Base-by-base conservation (phyloP, 2,888 invertebrate genomes). In the Drosophila tanythrix region DNA sequence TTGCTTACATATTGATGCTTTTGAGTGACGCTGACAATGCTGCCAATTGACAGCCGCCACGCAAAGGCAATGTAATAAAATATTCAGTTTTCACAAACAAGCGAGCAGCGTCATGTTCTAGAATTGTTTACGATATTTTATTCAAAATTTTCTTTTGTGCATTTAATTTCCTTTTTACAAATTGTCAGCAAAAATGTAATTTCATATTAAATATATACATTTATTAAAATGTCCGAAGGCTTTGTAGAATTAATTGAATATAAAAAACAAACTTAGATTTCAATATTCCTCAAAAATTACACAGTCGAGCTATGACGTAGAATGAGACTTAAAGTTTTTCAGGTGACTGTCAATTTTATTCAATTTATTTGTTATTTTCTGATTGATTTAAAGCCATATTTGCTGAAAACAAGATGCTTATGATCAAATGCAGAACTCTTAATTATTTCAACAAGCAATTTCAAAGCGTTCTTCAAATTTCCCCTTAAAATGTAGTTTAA, bases 1-100 rank as follows among this genome's bases (percentile, higher is more conserved):
- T 82, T 72, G 66, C 67, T 71, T 70, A 80, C 82, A 69, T 74
- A 82, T 69, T 76, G 74, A 69, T 53, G 87, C 82, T 70, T 82
- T 75, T 82, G 90, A 89, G 74, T 82, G 89, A 83, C 80, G 74
- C 68, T 82, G 81, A 86, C 86, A 86, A 86, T 90, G 89, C 90
- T 55, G 78, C 74, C 87, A 90, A 90, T 86, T 86, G 90, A 68
- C 90, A 89, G 74, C 60, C 71, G 72, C 70, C 70, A 81, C 75
- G 70, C 71, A 76, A 80, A 76, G 73, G 66, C 66, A 75, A 74
- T 74, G 53, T 67, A 67, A 88, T 88, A 80, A 86, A 90, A 88
- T 83, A 90, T 88, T 90, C 90, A 88, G 85, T 74, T 69, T 63
- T 63, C 65, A 67, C 67, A 64, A 74, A 76, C 63, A 77, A 67